Percentiles rank a stretch among this genome's conserved stretches.
These are phyloP conservation scores for Himalopsyche tibetana DNA, from an alignment of 2,888 invertebrate genomes.

Conservation along the genomic window DNA sequence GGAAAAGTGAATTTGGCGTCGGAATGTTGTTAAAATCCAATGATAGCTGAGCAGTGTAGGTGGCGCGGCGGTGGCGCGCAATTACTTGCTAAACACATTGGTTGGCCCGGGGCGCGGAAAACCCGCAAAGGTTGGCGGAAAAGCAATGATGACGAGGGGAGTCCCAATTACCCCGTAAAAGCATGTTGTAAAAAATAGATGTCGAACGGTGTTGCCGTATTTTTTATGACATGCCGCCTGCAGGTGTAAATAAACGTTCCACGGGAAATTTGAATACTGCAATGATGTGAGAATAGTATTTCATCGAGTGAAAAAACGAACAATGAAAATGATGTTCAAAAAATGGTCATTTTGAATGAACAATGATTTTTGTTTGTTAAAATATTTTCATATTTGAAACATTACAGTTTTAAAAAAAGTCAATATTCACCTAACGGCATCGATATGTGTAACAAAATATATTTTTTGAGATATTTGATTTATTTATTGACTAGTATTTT, in stretches of 20 bases:
- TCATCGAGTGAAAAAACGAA: not conserved
- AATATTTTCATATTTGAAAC: no score
- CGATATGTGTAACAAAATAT: no score
- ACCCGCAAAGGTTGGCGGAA: slow-evolving; percentile 47
- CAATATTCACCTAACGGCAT: no score
- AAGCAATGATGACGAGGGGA: slow-evolving; percentile 31
- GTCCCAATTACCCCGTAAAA: slow-evolving; percentile 41
- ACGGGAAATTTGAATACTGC: not conserved
- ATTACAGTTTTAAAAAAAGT: no score
- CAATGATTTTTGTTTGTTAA: not conserved
- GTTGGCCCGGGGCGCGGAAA: slow-evolving; percentile 56
- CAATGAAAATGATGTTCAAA: not conserved
- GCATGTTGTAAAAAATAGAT: slow-evolving; percentile 43
- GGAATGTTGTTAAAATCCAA: slow-evolving; percentile 63
- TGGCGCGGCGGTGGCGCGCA: slow-evolving; percentile 58
- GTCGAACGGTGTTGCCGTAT: slow-evolving; percentile 40
- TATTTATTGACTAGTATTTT: no score
- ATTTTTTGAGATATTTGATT: no score
- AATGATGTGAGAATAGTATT: not conserved
- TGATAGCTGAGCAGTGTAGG: slow-evolving; percentile 52
- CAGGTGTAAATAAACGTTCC: slow-evolving; percentile 33
- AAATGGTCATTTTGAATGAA: not conserved
- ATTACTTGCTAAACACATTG: slow-evolving; percentile 65
- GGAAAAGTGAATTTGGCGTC: slow-evolving; percentile 57
- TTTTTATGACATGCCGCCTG: slow-evolving; percentile 40